Base-by-base conservation (phyloP, 2,113 vertebrate species). In the Meriones unguiculatus region DNA sequence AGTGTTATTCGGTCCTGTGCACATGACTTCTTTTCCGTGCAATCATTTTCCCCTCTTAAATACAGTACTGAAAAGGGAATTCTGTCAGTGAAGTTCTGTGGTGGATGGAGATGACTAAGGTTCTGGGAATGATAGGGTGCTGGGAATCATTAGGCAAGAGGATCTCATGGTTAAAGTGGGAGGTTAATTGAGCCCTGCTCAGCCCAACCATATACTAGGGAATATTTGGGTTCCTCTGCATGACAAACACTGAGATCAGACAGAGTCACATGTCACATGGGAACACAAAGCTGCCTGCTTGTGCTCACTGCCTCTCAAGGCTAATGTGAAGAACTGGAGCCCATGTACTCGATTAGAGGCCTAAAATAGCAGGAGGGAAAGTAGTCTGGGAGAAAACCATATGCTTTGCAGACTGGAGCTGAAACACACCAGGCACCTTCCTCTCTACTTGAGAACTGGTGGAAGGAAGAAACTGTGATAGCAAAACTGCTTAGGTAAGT, bases 241-340 rank as follows among this genome's bases (percentile, higher is more conserved):
- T 41, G 41, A 41, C 41, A 41, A 41, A 41, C 41, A 41, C 2
- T 41, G 41, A 41, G 41, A 41, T 41, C 41, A 41, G 41, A 41
- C 41, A 41, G 41, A 41, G 41, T 41, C 41, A 41, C 41, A 41
- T 41, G 41, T 41, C 41, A 41, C 41, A 41, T 41, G 41, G 41
- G 41, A 41, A 41, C 41, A 72, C 32, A 70, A 67, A 57, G 87
- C 92, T 86, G 99, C 99, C 99, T 99, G 98, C 92, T 99, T 99
- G 46, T 99, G 99, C 85, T 99, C 99, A 89, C 98, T 99, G 98
- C 99, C 99, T 76, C 97, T 97, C 89, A 98, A 98, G 13, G 98
- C 99, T 98, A 99, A 98, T 99, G 99, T 96, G 99, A 98, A 87
- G 98, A 99, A 96, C 98, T 98, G 41, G 97, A 98, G n/a, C 97